Evolutionary conservation across 2,797 vertebrate species (phyloP).

Genomic region (Antennarius maculatus): DNA sequence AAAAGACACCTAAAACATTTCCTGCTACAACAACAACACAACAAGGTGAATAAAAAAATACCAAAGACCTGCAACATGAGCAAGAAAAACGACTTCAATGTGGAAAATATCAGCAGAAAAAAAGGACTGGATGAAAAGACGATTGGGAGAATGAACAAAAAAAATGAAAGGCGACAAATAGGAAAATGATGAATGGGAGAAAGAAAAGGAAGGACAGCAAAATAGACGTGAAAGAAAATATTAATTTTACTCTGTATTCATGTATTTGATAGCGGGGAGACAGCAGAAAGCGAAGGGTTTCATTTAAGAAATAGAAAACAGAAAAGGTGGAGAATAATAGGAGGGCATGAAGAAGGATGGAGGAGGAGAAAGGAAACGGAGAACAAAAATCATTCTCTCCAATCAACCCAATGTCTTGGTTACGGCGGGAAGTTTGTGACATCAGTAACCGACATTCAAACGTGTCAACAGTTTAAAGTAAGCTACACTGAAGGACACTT

Average conservation of each 20-base stretch:
- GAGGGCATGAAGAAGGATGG: slow-evolving; percentile 14
- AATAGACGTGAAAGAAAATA: slow-evolving; percentile 13
- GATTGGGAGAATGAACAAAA: no score
- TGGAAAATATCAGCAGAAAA: background rate
- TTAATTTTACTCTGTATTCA: slow-evolving; percentile 4
- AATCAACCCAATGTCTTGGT: no score
- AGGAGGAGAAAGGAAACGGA: background rate
- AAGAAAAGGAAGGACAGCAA: background rate
- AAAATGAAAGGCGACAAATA: background rate
- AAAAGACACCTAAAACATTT: slow-evolving; percentile 3
- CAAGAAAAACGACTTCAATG: no score
- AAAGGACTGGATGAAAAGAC: background rate
- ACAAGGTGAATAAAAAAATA: background rate
- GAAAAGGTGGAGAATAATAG: slow-evolving; percentile 20
- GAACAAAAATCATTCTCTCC: background rate
- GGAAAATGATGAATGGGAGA: background rate
- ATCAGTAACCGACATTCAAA: no score
- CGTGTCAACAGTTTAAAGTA: no score
- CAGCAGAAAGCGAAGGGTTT: slow-evolving; percentile 1
- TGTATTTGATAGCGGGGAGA: background rate
- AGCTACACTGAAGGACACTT: no score
- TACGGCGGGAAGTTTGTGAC: no score
- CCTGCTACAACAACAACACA: no score
- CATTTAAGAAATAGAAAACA: slow-evolving; percentile 39
- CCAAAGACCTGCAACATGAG: no score